Evolutionary conservation across 2,113 vertebrate species (phyloP).

Genomic region (Phylloscopus trochilus): DNA sequence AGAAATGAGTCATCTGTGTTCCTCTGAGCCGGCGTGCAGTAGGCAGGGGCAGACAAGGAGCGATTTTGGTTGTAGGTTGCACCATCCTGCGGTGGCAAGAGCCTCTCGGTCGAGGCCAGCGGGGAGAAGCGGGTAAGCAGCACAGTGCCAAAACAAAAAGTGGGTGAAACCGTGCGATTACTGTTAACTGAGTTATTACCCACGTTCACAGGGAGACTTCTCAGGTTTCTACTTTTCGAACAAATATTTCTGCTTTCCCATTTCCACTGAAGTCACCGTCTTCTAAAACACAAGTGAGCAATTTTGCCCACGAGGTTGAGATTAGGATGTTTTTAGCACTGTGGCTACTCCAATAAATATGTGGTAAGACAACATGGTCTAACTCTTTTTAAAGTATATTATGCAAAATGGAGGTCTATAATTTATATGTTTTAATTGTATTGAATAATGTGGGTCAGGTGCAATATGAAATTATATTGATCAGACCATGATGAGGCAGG

Average conservation of each 20-base stretch:
- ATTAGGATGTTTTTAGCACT: background rate
- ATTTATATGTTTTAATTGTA: background rate
- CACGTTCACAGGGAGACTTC: background rate
- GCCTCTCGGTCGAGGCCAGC: accelerated
- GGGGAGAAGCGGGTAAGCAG: background rate
- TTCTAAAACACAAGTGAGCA: accelerated
- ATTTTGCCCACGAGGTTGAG: background rate
- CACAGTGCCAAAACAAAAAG: background rate
- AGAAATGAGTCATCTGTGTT: background rate
- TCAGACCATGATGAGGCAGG: background rate
- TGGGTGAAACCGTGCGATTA: accelerated
- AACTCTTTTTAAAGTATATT: background rate
- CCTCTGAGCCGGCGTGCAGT: accelerated
- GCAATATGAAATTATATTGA: background rate
- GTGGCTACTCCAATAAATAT: background rate
- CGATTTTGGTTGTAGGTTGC: background rate
- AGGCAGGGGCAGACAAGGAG: background rate
- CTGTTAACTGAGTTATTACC: background rate
- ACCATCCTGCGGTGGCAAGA: accelerated
- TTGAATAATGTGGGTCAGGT: background rate
- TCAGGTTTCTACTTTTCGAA: background rate
- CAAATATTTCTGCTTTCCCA: background rate
- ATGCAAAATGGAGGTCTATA: background rate
- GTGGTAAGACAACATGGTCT: background rate
- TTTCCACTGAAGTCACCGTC: background rate